Conservation (phyloP, 2,113 vertebrate genomes). For the human region DNA sequence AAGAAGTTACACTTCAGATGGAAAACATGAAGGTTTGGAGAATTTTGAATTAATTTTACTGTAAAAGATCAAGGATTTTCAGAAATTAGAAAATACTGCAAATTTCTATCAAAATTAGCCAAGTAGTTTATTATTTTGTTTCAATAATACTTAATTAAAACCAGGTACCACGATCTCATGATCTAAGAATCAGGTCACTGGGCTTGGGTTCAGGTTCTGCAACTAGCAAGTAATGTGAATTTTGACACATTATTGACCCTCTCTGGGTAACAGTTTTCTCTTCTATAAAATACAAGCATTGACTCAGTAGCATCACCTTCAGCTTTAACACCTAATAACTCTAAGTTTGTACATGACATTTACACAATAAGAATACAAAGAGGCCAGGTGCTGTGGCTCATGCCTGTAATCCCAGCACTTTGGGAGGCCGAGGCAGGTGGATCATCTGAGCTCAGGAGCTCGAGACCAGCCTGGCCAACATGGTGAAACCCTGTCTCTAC, state of each 20-base stretch:
- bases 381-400: no score
- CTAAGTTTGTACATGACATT: neutral
- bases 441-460: no score
- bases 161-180: neutral
- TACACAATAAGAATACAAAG: neutral
- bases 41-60: slow-evolving; percentile 72
- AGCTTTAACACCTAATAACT: neutral
- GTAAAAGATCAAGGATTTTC: slow-evolving; percentile 61
- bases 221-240: neutral
- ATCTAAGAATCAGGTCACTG: neutral
- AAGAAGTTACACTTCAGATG: slow-evolving; percentile 48
- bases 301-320: neutral
- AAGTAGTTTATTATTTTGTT: neutral
- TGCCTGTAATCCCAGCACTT: no score
- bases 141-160: neutral
- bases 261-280: neutral
- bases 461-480: no score
- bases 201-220: neutral
- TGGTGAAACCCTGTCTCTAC: no score
- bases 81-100: slow-evolving; percentile 19
- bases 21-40: slow-evolving; percentile 65
- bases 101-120: neutral
- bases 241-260: neutral
- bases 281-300: neutral
- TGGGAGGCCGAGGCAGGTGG: no score